Evolutionary conservation across 2,113 vertebrate genomes (phyloP).

Genomic region (Tychaedon coryphoeus): DNA sequence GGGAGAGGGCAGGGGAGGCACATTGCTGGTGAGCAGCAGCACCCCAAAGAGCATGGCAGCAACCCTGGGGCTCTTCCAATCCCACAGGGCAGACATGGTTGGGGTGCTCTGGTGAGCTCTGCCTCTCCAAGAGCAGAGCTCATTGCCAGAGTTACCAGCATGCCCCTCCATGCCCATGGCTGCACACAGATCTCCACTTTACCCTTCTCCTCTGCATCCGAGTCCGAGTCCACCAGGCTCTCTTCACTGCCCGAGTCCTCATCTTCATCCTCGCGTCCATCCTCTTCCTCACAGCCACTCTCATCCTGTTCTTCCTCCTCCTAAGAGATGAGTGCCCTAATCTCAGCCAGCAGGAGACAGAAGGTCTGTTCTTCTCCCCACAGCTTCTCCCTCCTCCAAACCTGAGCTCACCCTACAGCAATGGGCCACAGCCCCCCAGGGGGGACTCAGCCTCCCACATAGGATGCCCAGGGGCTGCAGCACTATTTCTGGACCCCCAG

Average conservation of each 20-base stretch:
- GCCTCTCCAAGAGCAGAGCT: background rate
- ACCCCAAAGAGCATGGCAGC: background rate
- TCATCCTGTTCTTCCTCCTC: constrained; percentile 89
- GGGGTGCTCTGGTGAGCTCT: background rate
- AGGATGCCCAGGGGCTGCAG: background rate
- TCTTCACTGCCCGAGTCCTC: constrained; percentile 92
- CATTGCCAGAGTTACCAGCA: background rate
- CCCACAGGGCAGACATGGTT: accelerated
- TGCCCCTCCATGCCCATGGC: background rate
- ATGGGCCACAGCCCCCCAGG: background rate
- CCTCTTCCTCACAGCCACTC: constrained; percentile 92
- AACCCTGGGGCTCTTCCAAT: background rate
- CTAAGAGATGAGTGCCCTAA: constrained; percentile 42
- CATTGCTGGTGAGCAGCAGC: background rate
- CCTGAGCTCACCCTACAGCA: background rate
- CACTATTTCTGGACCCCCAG: background rate
- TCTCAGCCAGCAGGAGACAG: background rate
- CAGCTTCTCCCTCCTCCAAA: background rate
- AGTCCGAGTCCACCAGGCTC: constrained; percentile 92
- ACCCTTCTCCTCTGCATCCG: constrained; percentile 94
- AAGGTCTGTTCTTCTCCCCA: background rate
- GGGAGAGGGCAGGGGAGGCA: background rate
- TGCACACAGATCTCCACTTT: background rate
- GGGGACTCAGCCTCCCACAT: background rate
- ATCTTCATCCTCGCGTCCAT: constrained; percentile 86